A percentile compares a stretch with the other conserved stretches of the same genome.
phyloP scores from a whole-genome alignment of 2,113 vertebrate genomes.

The Hemiscyllium ocellatum region DNA sequence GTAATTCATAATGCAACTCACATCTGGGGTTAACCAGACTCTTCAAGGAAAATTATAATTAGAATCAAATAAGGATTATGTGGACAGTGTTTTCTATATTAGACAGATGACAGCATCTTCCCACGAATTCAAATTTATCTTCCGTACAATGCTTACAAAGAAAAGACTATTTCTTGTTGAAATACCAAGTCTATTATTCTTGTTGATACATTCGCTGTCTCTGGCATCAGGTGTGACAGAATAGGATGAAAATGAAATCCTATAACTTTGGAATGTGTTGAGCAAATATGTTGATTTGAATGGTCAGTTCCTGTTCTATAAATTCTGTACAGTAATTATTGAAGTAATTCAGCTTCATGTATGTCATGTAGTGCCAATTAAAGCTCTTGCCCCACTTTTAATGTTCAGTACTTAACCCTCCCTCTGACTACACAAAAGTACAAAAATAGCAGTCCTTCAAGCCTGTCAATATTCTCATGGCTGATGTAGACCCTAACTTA shows the following conservation, averaged over 20 bases:
- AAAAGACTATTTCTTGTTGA: background rate
- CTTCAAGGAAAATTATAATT: no score
- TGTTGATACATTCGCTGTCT: background rate
- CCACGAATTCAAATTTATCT: no score
- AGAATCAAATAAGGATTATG: background rate
- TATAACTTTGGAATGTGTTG: background rate
- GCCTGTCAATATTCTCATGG: no score
- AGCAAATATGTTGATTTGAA: background rate
- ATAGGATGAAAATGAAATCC: background rate
- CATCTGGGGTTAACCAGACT: no score
- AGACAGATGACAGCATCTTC: background rate
- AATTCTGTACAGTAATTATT: background rate
- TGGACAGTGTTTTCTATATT: background rate
- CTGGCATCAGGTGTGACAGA: background rate
- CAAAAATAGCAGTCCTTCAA: background rate
- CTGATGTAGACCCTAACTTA: background rate
- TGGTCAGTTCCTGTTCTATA: background rate
- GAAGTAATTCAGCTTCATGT: background rate
- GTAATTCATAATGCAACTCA: background rate
- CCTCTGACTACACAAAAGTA: background rate
- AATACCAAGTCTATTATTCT: no score
- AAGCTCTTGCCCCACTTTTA: background rate
- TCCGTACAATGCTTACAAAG: no score
- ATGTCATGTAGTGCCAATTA: background rate
- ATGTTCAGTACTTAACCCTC: background rate